Base-by-base conservation (phyloP, 2,888 invertebrate genomes). In the Pinctada fucata region DNA sequence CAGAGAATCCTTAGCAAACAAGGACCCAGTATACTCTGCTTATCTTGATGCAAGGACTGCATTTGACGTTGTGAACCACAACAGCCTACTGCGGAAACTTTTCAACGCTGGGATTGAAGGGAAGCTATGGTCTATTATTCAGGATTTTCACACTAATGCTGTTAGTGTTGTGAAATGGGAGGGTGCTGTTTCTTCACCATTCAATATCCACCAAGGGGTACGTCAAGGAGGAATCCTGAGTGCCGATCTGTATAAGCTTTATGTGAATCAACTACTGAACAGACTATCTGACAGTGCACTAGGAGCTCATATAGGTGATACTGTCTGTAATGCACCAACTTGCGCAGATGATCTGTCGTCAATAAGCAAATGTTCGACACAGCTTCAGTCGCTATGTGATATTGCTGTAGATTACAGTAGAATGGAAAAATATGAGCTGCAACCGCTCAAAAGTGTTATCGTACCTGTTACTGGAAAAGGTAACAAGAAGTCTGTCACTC, bases 251-350 rank as follows among this genome's bases (percentile, higher is more conserved):
- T 72, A 71, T 51, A 76, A 76, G 49, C 3, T 76, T 45, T 76
- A 76, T 45, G 65, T 63, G 1, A 76, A 76, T 31, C 63, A 72
- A 2, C 76, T 76, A 1, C 65, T 76, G 1, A 58, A 76, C 45
- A 16, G 76, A 1, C 51, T 76, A 3, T 13, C 48, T n/a, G 31
- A 13, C 4, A 16, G 16, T 16, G 65, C 16, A 3, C 3, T 16
- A 31, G 72, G 58, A 2, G 45, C 58, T 3, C 13, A 49, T 5
- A 72, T 72, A 45, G 72, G 72, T 6, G 4, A 3, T 10, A 72
- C 47, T 2, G 50, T 31, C 72, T 72, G 72, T 31, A 45, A 47
- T 13, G 63, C 58, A 3, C 72, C 72, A 3, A 72, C 58, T 47
- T 72, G 72, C 10, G 72, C 72, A 31, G 72, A 72, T 52, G 72